A percentile compares a stretch with the other conserved stretches of the same genome.
Conservation (phyloP, 2,113 vertebrate genomes). For the Balaeniceps rex region DNA sequence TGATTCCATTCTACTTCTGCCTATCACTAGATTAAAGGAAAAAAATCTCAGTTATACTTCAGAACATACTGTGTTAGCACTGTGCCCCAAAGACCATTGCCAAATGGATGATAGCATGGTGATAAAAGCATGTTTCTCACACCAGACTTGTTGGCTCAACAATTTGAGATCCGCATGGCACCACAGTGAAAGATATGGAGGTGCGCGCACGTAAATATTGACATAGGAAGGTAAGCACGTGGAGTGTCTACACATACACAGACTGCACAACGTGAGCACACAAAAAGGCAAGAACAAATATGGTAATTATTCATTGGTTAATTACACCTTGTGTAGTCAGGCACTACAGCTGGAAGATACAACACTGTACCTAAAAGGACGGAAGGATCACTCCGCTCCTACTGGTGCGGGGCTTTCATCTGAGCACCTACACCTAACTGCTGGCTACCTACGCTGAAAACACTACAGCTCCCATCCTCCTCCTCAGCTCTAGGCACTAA, state of each 20-base stretch:
- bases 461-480: neutral
- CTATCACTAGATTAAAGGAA: neutral
- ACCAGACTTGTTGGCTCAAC: neutral
- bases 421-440: neutral
- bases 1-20: neutral
- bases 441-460: neutral
- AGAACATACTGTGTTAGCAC: neutral
- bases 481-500: neutral
- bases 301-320: neutral
- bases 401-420: neutral
- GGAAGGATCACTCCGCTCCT: neutral
- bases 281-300: neutral
- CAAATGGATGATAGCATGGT: neutral
- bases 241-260: neutral
- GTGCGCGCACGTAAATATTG: rapidly evolving
- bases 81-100: neutral
- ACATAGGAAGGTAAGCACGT: neutral
- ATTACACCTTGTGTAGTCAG: neutral
- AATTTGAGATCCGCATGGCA: neutral
- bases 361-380: rapidly evolving
- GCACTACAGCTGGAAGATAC: neutral
- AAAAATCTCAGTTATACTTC: neutral
- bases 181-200: rapidly evolving
- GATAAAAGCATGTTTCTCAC: neutral
- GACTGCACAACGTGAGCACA: neutral